These are phyloP conservation scores for Hippocampus abdominalis DNA, from an alignment of 2,113 vertebrate genomes.

Conservation along the genomic window DNA sequence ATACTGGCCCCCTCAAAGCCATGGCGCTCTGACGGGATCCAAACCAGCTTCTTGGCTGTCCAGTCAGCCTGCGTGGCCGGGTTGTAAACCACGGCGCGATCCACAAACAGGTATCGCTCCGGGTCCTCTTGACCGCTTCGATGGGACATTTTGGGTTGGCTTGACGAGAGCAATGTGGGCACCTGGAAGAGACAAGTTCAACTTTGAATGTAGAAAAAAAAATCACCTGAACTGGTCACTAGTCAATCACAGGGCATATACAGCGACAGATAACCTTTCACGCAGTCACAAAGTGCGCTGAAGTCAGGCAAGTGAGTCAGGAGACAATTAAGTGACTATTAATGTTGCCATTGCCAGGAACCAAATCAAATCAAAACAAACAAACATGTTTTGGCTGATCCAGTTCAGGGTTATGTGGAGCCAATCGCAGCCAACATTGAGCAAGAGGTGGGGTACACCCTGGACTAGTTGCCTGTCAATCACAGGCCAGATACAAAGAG, in stretches of 20 bases:
- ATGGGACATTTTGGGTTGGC: constrained; percentile 81
- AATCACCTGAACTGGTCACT: too few relatives aligned
- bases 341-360: too few relatives aligned
- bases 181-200: constrained; percentile 40
- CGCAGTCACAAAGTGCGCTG: too few relatives aligned
- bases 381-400: too few relatives aligned
- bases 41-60: constrained; percentile 94
- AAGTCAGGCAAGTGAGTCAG: too few relatives aligned
- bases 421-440: too few relatives aligned
- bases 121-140: constrained; percentile 88
- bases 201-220: not conserved
- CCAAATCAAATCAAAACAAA: too few relatives aligned
- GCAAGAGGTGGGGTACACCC: not conserved
- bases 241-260: too few relatives aligned
- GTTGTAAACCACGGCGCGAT: constrained; percentile 94
- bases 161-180: constrained; percentile 54
- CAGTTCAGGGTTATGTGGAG: not conserved
- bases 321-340: too few relatives aligned
- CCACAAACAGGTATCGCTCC: constrained; percentile 94
- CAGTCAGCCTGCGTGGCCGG: constrained; percentile 95
- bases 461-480: not conserved
- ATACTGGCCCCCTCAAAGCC: constrained; percentile 93
- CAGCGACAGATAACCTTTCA: too few relatives aligned
- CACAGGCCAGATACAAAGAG: not conserved
- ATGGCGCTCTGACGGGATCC: constrained; percentile 92